These are phyloP conservation scores for Silurus aristotelis DNA, from an alignment of 2,797 vertebrate genomes.

Conservation along the genomic window DNA sequence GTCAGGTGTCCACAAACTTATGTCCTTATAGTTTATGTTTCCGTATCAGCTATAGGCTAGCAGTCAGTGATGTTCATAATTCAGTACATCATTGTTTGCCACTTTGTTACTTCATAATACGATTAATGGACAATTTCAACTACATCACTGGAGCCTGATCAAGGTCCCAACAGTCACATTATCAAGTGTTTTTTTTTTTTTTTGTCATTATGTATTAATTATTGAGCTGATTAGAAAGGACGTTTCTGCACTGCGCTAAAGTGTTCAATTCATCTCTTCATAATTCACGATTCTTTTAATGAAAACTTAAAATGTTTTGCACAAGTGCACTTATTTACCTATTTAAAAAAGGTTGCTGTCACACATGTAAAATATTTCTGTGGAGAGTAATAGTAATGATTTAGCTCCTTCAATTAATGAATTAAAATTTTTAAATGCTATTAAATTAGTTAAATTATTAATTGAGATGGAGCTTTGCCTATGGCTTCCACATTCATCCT, in stretches of 20 bases:
- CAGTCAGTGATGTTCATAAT: no score
- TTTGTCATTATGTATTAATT: background rate
- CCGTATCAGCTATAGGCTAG: background rate
- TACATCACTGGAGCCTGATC: background rate
- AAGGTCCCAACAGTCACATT: background rate
- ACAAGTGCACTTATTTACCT: slow-evolving; percentile 22
- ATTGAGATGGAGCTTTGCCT: background rate
- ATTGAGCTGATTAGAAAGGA: background rate
- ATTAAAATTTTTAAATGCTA: background rate
- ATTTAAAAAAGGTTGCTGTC: background rate
- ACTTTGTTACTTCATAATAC: background rate
- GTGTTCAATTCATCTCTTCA: background rate
- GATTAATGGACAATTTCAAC: slow-evolving; percentile 2
- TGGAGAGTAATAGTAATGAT: background rate
- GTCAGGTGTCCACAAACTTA: no score
- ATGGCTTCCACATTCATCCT: background rate
- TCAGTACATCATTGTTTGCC: background rate
- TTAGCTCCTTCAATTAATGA: background rate
- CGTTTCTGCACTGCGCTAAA: background rate
- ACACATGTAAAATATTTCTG: background rate
- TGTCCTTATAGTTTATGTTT: no score
- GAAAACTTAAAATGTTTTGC: background rate
- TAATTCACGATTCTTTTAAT: background rate
- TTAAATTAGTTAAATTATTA: background rate
- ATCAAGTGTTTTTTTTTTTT: background rate